A percentile compares a stretch with the other conserved stretches of the same genome.
phyloP scores from a whole-genome alignment of 2,797 vertebrate genomes.

The Selene dorsalis region DNA sequence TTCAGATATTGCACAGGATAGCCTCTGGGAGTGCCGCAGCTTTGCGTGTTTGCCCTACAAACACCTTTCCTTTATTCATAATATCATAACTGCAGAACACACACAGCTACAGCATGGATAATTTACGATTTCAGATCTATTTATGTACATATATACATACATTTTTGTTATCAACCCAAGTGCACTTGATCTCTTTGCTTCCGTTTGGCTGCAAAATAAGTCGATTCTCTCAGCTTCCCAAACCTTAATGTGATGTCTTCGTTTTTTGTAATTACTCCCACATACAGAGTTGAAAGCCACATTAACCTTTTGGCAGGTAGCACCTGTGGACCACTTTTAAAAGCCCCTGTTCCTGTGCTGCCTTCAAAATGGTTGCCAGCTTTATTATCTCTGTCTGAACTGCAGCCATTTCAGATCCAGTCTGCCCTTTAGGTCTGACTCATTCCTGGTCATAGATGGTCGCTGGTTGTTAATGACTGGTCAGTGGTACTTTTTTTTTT shows the following conservation, averaged over 20 bases:
- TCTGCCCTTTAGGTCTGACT: constrained; percentile 2
- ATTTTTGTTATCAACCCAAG: background rate
- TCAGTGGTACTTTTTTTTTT: background rate
- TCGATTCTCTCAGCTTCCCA: constrained; percentile 12
- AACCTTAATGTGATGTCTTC: constrained; percentile 49
- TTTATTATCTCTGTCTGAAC: constrained; percentile 35
- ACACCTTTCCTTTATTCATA: background rate
- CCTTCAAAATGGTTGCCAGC: constrained; percentile 48
- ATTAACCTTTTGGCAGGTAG: constrained; percentile 75
- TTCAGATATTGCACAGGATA: constrained; percentile 21
- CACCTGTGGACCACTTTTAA: constrained; percentile 63
- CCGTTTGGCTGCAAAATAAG: constrained; percentile 12
- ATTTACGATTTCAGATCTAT: constrained; percentile 24
- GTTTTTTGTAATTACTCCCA: constrained; percentile 64
- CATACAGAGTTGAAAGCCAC: constrained; percentile 46
- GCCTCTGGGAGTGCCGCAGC: constrained; percentile 23
- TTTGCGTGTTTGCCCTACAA: constrained; percentile 13
- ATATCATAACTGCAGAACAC: constrained; percentile 3
- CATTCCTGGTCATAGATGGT: background rate
- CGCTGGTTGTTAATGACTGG: constrained; percentile 15
- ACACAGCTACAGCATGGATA: background rate
- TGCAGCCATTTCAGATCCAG: constrained; percentile 36
- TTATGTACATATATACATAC: background rate
- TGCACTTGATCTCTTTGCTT: constrained; percentile 11
- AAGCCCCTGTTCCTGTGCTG: constrained; percentile 50